These are phyloP conservation scores for Globicephala melas DNA, from an alignment of 2,113 vertebrate species.

Conservation along the genomic window DNA sequence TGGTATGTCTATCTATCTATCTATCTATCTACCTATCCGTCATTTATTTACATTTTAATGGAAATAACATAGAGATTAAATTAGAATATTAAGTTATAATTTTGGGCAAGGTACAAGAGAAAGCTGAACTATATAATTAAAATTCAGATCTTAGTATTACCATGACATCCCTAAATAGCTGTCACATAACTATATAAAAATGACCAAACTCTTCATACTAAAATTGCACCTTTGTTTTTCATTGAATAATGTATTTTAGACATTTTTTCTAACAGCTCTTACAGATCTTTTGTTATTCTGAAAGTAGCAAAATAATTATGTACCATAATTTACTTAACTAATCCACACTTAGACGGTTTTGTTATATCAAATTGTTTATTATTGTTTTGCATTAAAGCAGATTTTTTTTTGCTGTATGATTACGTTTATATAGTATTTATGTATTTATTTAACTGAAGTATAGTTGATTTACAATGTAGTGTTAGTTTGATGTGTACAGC, in stretches of 20 bases:
- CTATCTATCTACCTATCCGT: too few species aligned
- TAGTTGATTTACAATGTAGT: not conserved
- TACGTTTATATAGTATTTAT: not conserved
- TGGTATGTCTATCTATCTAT: not conserved
- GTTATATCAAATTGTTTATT: not conserved
- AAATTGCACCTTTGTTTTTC: not conserved
- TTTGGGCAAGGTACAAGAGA: not conserved
- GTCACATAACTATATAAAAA: not conserved
- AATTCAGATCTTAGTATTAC: not conserved
- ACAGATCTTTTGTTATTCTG: not conserved
- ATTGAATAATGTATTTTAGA: not conserved
- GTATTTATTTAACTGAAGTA: not conserved
- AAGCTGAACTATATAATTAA: not conserved
- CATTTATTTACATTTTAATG: not conserved
- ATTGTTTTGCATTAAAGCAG: not conserved
- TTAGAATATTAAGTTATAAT: not conserved
- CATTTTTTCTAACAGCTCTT: not conserved
- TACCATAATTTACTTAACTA: not conserved
- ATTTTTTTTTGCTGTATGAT: not conserved
- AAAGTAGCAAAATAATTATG: not conserved
- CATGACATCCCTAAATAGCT: not conserved
- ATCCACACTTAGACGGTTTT: not conserved
- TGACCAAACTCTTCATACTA: not conserved
- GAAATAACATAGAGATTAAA: not conserved
- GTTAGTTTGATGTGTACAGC: not conserved